A percentile compares a stretch with the other conserved stretches of the same genome.
Conservation (phyloP, 2,888 invertebrate genomes). For the Pantelozetes paolii region DNA sequence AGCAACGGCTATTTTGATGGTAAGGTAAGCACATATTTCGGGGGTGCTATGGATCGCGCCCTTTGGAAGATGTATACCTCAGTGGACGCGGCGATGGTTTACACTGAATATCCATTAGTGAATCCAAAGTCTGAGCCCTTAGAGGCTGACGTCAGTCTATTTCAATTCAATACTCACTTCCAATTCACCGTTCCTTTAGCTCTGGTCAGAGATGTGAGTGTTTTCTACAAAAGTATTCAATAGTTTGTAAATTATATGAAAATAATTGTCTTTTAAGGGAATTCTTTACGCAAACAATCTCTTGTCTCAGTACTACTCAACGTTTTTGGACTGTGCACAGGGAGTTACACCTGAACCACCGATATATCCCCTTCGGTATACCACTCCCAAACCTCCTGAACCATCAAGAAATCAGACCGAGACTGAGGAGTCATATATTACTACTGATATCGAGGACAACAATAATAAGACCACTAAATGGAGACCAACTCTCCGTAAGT, state of each 20-base stretch:
- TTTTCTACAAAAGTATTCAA: not conserved
- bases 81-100: conserved; percentile 12
- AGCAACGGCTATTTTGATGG: not conserved
- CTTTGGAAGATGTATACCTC: conserved; percentile 21
- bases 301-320: conserved; percentile 14
- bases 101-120: not conserved
- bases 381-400: not conserved
- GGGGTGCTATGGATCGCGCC: not conserved
- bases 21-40: not conserved
- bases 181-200: not conserved
- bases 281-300: not conserved
- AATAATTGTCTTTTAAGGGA: not conserved
- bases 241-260: too few relatives aligned
- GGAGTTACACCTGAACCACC: conserved; percentile 14
- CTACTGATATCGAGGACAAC: not conserved
- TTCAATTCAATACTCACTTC: conserved; percentile 6
- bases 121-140: not conserved
- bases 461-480: not conserved
- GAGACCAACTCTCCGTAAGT: not conserved
- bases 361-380: not conserved
- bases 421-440: not conserved
- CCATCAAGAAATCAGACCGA: not conserved
- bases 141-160: not conserved
- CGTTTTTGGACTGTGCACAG: not conserved
- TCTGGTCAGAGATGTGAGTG: not conserved